Evolutionary conservation across 2,888 invertebrate species (phyloP), one percentile per base, ranked within the genome.

Genomic region (Ormia ochracea): DNA sequence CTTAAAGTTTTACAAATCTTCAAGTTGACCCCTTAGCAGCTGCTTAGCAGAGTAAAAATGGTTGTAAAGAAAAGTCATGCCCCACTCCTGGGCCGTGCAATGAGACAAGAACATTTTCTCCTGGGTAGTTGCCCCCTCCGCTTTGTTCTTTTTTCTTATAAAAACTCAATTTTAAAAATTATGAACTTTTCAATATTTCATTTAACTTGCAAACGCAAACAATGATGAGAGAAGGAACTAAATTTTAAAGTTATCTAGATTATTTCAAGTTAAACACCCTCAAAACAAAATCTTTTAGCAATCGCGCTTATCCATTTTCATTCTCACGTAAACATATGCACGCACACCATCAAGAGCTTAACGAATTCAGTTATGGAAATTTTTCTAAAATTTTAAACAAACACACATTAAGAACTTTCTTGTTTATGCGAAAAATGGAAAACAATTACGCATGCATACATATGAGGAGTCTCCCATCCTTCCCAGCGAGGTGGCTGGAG

Each of bases 191-290:
- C 73, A 78, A 66, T 73, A 61, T 68, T 66, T 63, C 17, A 58
- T 65, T 73, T 63, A 38, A 56, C 63, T 23, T 52, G 38, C 17
- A n/a, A 36, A 19, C 2, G 7, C 23, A 23, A 48, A 48, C n/a
- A 9, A 43, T 54, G 19, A 23, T 28, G 31, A 28, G 17, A 10
- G 14, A 21, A 72, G 23, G 41, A 52, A 70, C 31, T 36, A 78
- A 54, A 68, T 63, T 63, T 66, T 54, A 75, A 79, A 69, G 43
- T 65, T 79, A 66, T 74, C 70, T 65, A 59, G 69, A 79, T 75
- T 75, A 79, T 75, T 74, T 74, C 52, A 65, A 70, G 65, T 78
- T 52, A 52, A 70, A 59, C 54, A 65, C 58, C 58, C 69, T 68
- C 21, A 59, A 68, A 68, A 59, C 43, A 59, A 75, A 74, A 66